Evolutionary conservation across 1,140 invertebrate genomes (phyloP), one percentile per base, ranked within the genome.

Genomic region (Tribolium madens): DNA sequence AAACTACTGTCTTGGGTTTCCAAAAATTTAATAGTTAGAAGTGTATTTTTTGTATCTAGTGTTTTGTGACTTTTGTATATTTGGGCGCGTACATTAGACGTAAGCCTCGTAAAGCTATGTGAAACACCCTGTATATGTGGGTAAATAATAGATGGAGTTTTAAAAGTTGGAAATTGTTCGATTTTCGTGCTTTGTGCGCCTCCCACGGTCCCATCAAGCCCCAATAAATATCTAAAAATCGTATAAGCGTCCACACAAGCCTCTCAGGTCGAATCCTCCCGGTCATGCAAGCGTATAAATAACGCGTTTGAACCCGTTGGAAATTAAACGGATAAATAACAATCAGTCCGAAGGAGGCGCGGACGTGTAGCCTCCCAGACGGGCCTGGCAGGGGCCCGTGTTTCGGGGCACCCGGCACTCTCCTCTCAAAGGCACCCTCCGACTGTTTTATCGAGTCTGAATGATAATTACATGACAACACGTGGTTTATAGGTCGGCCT

Each of bases 391-490:
- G 82, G 82, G 78, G 78, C 73, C 77, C 77, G 77, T 80, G 82
- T 83, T 81, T 77, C 74, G 75, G 80, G 76, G 80, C 81, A 82
- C 82, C 83, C 82, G 81, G 80, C 77, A 18, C 46, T 14, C 12
- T 10, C 12, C 48, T 73, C 74, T 77, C 83, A 83, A 83, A 83
- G 81, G 74, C 60, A 77, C 80, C 78, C 80, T 78, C 83, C 80
- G 64, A 82, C 81, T 77, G 82, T 82, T 84, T 84, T 84, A 83
- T 84, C 82, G 80, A 76, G 73, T 71, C 68, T 75, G 76, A 81
- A 82, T 82, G 78, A 79, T 81, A 83, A 83, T 83, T 83, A 83
- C 81, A 81, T 78, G 81, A 83, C 81, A 81, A 83, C 81, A 81
- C 78, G 75, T 82, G 73, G 81, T 81, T 82, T 82, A 78, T 81